These are phyloP conservation scores for Aspidoscelis tigris DNA, from an alignment of 2,113 vertebrate genomes.

Conservation along the genomic window DNA sequence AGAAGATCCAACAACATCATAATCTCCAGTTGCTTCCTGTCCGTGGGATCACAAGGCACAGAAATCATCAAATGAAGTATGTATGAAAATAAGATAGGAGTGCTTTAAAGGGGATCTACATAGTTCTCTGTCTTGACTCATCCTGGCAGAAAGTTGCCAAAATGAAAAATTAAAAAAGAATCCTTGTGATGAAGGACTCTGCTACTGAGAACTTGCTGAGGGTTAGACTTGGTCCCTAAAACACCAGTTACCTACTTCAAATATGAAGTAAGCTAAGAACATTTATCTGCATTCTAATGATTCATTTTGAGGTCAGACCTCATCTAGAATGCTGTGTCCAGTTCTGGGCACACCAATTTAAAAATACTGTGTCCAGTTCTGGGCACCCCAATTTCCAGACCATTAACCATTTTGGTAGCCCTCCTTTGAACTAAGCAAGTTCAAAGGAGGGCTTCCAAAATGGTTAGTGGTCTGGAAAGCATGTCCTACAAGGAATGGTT, in stretches of 20 bases:
- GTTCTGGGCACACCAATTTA: no score
- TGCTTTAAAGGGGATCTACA: not conserved
- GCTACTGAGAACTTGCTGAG: not conserved
- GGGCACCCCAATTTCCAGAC: no score
- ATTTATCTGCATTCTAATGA: not conserved
- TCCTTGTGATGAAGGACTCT: not conserved
- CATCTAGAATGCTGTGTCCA: no score
- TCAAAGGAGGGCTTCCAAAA: no score
- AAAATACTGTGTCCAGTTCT: no score
- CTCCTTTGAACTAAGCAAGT: no score
- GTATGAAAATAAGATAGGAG: not conserved
- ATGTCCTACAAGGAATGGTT: no score
- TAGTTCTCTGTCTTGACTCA: not conserved
- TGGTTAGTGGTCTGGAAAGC: no score
- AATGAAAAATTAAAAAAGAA: not conserved
- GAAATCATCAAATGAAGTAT: not conserved
- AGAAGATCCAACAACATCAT: not conserved
- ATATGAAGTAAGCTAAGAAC: not conserved
- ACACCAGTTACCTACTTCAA: not conserved
- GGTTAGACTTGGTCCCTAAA: not conserved
- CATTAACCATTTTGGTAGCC: no score
- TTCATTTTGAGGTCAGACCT: no score
- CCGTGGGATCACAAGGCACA: not conserved
- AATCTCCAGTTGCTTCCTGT: not conserved
- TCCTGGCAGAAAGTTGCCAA: not conserved